Percentiles rank a stretch among this genome's conserved stretches.
These are phyloP conservation scores for Mythimna lalbum DNA, from an alignment of 2,888 invertebrate species.

Conservation along the genomic window DNA sequence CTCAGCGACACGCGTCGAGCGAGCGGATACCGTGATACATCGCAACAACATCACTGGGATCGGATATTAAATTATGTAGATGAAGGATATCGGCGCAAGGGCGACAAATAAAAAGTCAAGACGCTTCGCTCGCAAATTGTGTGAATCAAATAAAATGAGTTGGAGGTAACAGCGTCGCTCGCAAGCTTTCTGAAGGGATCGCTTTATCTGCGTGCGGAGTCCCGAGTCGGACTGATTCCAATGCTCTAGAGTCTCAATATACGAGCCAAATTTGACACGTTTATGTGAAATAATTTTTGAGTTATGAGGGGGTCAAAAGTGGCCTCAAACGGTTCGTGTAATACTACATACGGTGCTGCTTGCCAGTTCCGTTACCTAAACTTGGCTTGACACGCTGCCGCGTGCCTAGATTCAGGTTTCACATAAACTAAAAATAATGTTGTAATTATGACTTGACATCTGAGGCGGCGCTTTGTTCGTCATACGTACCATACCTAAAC, in stretches of 20 bases:
- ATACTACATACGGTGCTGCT: too few relatives aligned
- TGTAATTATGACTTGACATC: background rate
- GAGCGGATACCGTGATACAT: constrained; percentile 18
- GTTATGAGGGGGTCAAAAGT: too few relatives aligned
- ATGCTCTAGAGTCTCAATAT: too few relatives aligned
- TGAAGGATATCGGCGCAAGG: constrained; percentile 19
- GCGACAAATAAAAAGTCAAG: constrained; percentile 42
- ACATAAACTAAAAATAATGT: too few relatives aligned
- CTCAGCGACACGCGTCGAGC: constrained; percentile 14
- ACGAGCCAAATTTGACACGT: too few relatives aligned
- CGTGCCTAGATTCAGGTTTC: too few relatives aligned
- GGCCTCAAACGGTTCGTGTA: too few relatives aligned
- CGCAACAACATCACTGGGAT: constrained; percentile 12
- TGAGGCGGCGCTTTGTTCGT: too few relatives aligned
- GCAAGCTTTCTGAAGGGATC: constrained; percentile 18
- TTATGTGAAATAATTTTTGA: too few relatives aligned
- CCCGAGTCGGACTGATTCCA: background rate
- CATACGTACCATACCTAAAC: background rate
- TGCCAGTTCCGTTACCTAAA: too few relatives aligned
- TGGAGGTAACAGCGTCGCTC: constrained; percentile 1
- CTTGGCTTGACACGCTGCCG: too few relatives aligned
- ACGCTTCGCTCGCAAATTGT: constrained; percentile 32
- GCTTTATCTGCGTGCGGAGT: constrained; percentile 16
- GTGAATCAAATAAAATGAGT: constrained; percentile 43
- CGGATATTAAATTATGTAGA: constrained; percentile 50